phyloP scores from a whole-genome alignment of 2,888 invertebrate species.

The Hetaerina titia region DNA sequence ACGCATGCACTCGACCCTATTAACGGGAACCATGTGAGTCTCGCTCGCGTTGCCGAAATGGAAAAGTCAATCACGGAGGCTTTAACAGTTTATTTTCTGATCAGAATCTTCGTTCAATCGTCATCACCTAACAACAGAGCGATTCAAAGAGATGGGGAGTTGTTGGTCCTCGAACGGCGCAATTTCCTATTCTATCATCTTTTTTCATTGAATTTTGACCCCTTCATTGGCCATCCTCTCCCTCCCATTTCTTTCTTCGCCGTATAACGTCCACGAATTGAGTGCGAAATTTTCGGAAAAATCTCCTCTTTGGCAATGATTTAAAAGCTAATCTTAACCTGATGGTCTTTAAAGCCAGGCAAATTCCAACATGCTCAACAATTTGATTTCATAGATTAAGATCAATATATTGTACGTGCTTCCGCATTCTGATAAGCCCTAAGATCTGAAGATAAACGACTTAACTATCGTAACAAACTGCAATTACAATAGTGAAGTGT shows the following conservation, averaged over 20 bases:
- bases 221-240: neutral
- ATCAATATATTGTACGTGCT: too few relatives aligned
- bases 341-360: too few relatives aligned
- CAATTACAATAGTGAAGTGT: too few relatives aligned
- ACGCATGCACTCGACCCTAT: neutral
- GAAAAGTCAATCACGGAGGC: conserved; percentile 20
- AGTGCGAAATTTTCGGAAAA: too few relatives aligned
- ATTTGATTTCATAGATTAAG: too few relatives aligned
- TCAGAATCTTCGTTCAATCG: neutral
- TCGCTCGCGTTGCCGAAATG: neutral
- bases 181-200: neutral
- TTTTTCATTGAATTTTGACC: neutral
- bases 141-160: neutral
- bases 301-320: too few relatives aligned
- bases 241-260: neutral
- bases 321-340: too few relatives aligned
- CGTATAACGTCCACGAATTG: too few relatives aligned
- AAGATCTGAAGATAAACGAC: too few relatives aligned
- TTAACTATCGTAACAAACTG: too few relatives aligned
- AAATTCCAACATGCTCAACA: too few relatives aligned
- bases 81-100: conserved; percentile 2
- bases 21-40: neutral
- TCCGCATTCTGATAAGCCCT: too few relatives aligned
- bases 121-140: neutral
- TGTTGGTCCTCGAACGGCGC: neutral